Conservation (phyloP, 2,113 vertebrate genomes). For the Anthoscopus minutus region DNA sequence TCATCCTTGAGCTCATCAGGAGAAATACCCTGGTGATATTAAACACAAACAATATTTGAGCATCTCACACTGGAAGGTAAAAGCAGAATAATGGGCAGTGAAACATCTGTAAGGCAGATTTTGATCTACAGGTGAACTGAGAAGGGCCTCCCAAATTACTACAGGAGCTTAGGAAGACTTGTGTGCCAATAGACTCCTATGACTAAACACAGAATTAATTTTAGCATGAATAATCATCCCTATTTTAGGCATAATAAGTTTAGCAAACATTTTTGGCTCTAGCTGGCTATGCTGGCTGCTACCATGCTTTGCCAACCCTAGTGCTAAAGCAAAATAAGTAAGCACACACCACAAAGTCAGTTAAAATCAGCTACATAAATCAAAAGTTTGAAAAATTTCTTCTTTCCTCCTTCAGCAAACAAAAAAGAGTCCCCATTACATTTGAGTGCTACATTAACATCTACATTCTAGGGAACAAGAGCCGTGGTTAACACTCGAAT, state of each 20-base stretch:
- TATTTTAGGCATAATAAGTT: slow-evolving; percentile 27
- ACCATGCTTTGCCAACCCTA: background rate
- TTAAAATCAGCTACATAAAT: background rate
- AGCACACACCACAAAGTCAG: background rate
- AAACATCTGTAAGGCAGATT: background rate
- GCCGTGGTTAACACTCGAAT: background rate
- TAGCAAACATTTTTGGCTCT: slow-evolving; percentile 5
- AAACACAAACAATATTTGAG: slow-evolving; percentile 15
- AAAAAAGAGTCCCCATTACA: background rate
- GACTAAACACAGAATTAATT: background rate
- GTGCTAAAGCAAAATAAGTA: background rate
- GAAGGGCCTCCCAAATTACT: background rate
- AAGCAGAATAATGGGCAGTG: background rate
- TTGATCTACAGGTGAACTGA: background rate
- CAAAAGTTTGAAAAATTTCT: background rate
- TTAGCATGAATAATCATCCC: background rate
- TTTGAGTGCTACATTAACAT: background rate
- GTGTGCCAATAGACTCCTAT: background rate
- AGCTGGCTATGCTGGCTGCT: background rate
- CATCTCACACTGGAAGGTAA: background rate
- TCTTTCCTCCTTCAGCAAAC: background rate
- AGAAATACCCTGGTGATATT: slow-evolving; percentile 72
- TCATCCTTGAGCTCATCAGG: slow-evolving; percentile 80
- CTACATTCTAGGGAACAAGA: background rate
- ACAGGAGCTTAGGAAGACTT: background rate